phyloP scores from a whole-genome alignment of 2,113 vertebrate genomes.

The Entosphenus tridentatus region DNA sequence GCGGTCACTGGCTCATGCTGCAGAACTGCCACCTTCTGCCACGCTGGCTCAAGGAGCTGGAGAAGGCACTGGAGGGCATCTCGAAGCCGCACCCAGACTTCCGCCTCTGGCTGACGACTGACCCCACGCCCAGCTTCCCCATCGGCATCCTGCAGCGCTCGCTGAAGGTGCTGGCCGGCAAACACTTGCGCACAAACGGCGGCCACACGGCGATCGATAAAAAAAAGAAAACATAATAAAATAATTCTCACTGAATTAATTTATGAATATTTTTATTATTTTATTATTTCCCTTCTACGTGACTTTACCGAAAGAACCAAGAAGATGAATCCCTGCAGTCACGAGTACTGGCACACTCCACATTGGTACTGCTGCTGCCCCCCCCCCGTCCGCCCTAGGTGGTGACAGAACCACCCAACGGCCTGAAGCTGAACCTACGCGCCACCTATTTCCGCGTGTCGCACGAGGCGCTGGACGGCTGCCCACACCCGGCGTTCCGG shows the following conservation, averaged over 20 bases:
- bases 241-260: too few relatives aligned
- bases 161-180: slow-evolving; percentile 34
- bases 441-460: slow-evolving; percentile 71
- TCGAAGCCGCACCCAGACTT: slow-evolving; percentile 49
- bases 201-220: too few relatives aligned
- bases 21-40: slow-evolving; percentile 88
- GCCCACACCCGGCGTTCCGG: slow-evolving; percentile 50
- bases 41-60: slow-evolving; percentile 60
- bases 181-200: too few relatives aligned
- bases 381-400: slow-evolving; percentile 30
- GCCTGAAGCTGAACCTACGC: slow-evolving; percentile 76
- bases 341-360: too few relatives aligned
- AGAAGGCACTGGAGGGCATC: slow-evolving; percentile 59
- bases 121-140: slow-evolving; percentile 61
- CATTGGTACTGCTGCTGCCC: background rate
- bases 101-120: slow-evolving; percentile 85
- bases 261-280: too few relatives aligned
- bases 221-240: too few relatives aligned
- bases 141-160: slow-evolving; percentile 76
- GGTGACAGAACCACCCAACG: slow-evolving; percentile 72
- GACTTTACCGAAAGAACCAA: too few relatives aligned
- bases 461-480: slow-evolving; percentile 27
- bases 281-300: too few relatives aligned
- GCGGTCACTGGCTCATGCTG: slow-evolving; percentile 73
- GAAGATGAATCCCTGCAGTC: too few relatives aligned